Evolutionary conservation across 1,140 invertebrate species (phyloP).

Genomic region (Stegodyphus dumicola): DNA sequence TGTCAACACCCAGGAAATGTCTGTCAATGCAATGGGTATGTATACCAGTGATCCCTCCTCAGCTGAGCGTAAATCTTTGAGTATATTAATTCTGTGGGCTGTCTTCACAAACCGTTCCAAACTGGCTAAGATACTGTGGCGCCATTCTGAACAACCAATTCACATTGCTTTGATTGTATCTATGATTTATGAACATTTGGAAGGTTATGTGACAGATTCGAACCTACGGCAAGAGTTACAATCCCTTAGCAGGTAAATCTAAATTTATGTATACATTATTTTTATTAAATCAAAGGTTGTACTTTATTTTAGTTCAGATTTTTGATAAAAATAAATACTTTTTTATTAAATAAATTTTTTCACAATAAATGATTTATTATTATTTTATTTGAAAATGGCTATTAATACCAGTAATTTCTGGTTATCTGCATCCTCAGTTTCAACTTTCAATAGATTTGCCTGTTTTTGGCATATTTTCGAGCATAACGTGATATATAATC

Average conservation of each 20-base stretch:
- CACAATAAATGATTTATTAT: too few relatives aligned
- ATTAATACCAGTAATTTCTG: too few relatives aligned
- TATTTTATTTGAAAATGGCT: too few relatives aligned
- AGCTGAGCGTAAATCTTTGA: conserved; percentile 66
- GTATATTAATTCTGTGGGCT: conserved; percentile 66
- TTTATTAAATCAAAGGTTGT: not conserved
- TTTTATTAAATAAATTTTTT: too few relatives aligned
- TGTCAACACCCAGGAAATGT: conserved; percentile 67
- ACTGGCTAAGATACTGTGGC: conserved; percentile 69
- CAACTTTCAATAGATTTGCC: too few relatives aligned
- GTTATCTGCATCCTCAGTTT: too few relatives aligned
- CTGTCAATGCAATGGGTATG: conserved; percentile 65
- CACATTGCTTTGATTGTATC: conserved; percentile 68
- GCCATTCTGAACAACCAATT: conserved; percentile 68
- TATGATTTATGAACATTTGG: conserved; percentile 64
- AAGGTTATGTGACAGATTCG: conserved; percentile 61
- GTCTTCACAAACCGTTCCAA: conserved; percentile 65
- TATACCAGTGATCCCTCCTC: conserved; percentile 64
- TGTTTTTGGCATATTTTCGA: too few relatives aligned
- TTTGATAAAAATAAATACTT: too few relatives aligned
- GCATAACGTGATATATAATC: too few relatives aligned
- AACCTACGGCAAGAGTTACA: conserved; percentile 61
- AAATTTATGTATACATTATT: not conserved
- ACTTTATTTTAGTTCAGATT: too few relatives aligned
- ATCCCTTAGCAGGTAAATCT: conserved; percentile 48